These are phyloP conservation scores for Saxidomus purpurata DNA, from an alignment of 1,140 invertebrate genomes.

Conservation along the genomic window DNA sequence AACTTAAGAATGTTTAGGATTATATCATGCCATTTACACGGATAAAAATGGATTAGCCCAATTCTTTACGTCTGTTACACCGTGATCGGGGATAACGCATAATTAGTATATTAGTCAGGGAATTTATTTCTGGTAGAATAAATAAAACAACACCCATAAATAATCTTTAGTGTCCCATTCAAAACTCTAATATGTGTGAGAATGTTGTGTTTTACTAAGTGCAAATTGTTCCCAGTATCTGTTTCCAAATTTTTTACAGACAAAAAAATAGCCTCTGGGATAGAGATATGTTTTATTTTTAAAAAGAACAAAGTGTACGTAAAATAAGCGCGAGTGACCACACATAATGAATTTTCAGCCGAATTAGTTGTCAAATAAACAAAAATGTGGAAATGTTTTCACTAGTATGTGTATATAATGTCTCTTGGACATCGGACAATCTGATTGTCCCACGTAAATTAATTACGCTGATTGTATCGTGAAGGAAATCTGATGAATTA, in stretches of 20 bases:
- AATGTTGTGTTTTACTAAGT: too few relatives aligned
- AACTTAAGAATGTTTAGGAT: not conserved
- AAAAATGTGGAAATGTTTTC: not conserved
- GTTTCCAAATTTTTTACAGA: too few relatives aligned
- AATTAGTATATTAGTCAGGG: slow-evolving; percentile 5
- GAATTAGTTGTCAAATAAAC: not conserved
- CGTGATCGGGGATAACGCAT: too few relatives aligned
- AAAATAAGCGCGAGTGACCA: too few relatives aligned
- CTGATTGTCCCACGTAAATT: not conserved
- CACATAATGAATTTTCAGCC: too few relatives aligned
- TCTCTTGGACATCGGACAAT: not conserved
- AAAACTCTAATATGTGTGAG: too few relatives aligned
- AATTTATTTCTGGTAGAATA: not conserved
- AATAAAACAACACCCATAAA: too few relatives aligned
- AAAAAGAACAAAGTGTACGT: too few relatives aligned
- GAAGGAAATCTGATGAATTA: slow-evolving; percentile 2
- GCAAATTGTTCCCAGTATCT: too few relatives aligned
- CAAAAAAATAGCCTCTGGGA: too few relatives aligned
- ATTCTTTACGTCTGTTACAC: not conserved
- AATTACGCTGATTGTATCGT: not conserved
- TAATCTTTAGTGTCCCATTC: too few relatives aligned
- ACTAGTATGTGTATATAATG: not conserved
- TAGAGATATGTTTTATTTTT: too few relatives aligned
- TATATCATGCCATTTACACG: not conserved
- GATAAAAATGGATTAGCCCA: not conserved